Base-by-base conservation (phyloP, 2,113 vertebrate genomes). In the Alethe diademata region DNA sequence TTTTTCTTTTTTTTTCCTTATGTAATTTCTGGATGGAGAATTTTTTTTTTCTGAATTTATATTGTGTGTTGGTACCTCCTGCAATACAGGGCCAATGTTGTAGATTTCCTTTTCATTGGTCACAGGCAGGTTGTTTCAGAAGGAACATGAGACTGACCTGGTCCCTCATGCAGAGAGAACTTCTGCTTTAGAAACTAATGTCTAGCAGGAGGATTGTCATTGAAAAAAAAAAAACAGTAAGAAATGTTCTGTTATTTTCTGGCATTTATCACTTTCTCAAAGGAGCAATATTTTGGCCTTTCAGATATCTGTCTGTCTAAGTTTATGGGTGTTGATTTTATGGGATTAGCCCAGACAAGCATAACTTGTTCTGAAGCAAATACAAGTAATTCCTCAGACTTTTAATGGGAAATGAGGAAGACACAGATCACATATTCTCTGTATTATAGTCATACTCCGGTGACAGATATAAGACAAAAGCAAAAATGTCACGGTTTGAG, bases 261-360 rank as follows among this genome's bases (percentile, higher is more conserved):
- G 71, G 10, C 42, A 82, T 86, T 78, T 76, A 70, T 67, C 47
- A 65, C 5, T 71, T 85, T 91, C 64, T 93, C 74, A 69, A 47
- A 93, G 65, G 36, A 57, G 18, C 8, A 71, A 5, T 71, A 81
- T 72, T 92, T 96, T 93, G 72, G 45, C 83, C 92, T 96, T 96
- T 95, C 50, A 90, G 90, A 91, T 83, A 96, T 94, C 93, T 95
- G 71, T 94, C 93, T 97, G 40, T 88, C 92, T 94, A 93, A 96
- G 72, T 95, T 96, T 82, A 91, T 53, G 76, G 74, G 89, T 94
- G 95, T 88, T 96, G 95, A 97, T 88, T 98, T 98, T 97, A 96
- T 95, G 86, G 85, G 72, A 88, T 94, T 96, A 88, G 50, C 76
- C 93, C 90, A 87, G 82, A 87, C 38, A 36, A 93, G 71, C 71